Base-by-base conservation (phyloP, 2,113 vertebrate species). In the Calonectris borealis region DNA sequence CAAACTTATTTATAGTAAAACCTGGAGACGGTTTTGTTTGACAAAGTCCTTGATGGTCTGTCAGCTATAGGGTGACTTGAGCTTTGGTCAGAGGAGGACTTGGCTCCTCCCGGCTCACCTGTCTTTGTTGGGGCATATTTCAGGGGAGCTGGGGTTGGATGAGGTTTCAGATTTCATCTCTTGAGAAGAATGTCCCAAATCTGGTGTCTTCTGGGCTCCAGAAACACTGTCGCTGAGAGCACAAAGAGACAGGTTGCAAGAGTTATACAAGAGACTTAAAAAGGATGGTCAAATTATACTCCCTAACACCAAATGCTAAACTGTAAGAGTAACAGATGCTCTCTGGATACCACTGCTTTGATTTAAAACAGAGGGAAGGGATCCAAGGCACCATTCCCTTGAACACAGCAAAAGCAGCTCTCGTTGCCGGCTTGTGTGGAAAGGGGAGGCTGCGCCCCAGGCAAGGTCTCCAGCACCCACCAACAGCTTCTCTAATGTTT, bases 91-190 rank as follows among this genome's bases (percentile, higher is more conserved):
- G 66, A 83, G 66, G 54, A 82, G 54, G 68, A 81, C 0, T 2
- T 38, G 38, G 60, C 38, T 65, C 52, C 58, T n/a, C 34, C 29
- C 2, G 26, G 81, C 97, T 98, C 98, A 99, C 99, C 98, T 99
- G 77, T 99, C 99, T 90, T 99, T 98, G 96, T 98, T 99, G 84
- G 98, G 98, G 90, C 98, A 99, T 83, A 99, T 99, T 98, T 99
- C 99, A 6, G 99, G 99, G 86, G 99, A 99, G 97, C 99, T 99
- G 86, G 99, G 99, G 96, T 99, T 99, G 71, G 99, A 99, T 1
- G 98, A 99, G 26, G 98, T 98, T 96, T 99, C 99, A 42, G 98
- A 98, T 96, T 98, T 99, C 80, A 98, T 98, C 86, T 99, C 99
- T 96, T 99, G 99, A 15, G 98, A 98, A 38, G 98, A 97, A 75